Conservation (phyloP, 1,140 invertebrate genomes). For the Papilio machaon region DNA sequence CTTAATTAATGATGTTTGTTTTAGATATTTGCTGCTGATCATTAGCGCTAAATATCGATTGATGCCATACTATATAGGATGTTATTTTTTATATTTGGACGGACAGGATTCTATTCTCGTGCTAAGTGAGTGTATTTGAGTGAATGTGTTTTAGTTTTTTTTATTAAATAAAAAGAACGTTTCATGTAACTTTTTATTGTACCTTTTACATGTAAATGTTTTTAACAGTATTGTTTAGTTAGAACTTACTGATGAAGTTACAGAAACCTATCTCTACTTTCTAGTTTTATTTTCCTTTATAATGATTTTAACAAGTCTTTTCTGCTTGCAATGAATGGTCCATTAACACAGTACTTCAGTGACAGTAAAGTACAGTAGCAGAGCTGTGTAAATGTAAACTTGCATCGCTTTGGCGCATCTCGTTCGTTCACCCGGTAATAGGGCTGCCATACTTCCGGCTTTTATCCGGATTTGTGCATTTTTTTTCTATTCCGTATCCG, state of each 20-base stretch:
- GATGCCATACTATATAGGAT: not conserved
- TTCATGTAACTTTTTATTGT: no score
- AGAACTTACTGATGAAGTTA: not conserved
- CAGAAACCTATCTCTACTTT: not conserved
- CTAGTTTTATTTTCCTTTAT: not conserved
- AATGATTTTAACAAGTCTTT: constrained; percentile 15
- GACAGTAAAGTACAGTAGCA: constrained; percentile 12
- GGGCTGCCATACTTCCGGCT: constrained; percentile 15
- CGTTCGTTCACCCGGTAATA: constrained; percentile 35
- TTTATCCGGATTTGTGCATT: not conserved
- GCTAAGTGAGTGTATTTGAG: no score
- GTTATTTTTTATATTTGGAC: not conserved
- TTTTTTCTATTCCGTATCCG: not conserved
- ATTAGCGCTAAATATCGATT: not conserved
- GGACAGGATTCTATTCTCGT: no score
- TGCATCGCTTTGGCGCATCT: constrained; percentile 7
- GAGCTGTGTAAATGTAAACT: constrained; percentile 31
- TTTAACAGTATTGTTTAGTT: not conserved
- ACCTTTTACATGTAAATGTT: not conserved
- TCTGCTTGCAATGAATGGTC: constrained; percentile 13
- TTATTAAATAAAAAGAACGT: no score
- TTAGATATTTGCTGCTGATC: not conserved
- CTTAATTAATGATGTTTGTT: not conserved
- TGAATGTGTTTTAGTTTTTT: no score
- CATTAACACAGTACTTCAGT: constrained; percentile 24